Evolutionary conservation across 2,113 vertebrate species (phyloP).

Genomic region (Istiophorus platypterus): DNA sequence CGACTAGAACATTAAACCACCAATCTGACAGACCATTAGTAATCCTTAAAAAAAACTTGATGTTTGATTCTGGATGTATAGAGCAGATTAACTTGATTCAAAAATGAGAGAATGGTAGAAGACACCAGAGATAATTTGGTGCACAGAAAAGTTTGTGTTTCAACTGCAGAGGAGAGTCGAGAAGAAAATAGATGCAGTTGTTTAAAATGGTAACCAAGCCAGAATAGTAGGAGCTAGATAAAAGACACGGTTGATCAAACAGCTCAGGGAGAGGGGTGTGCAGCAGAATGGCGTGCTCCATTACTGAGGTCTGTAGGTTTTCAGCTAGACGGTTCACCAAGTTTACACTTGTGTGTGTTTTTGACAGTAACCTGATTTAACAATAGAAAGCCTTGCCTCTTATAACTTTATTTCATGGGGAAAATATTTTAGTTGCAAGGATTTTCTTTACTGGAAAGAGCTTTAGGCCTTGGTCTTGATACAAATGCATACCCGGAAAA

Average conservation of each 20-base stretch:
- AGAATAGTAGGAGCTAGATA: constrained; percentile 10
- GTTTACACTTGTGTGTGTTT: neutral
- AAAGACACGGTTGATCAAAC: constrained; percentile 18
- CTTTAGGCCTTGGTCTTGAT: neutral
- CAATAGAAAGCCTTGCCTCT: neutral
- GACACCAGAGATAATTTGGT: constrained; percentile 1
- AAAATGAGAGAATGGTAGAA: neutral
- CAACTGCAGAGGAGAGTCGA: constrained; percentile 17
- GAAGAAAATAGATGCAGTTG: constrained; percentile 2
- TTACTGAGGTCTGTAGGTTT: constrained; percentile 20
- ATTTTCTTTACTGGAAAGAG: neutral
- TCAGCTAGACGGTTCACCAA: constrained; percentile 13
- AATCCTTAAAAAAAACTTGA: constrained; percentile 6
- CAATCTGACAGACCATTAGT: constrained; percentile 13
- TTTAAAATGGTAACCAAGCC: constrained; percentile 40
- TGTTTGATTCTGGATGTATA: neutral
- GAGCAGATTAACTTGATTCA: neutral
- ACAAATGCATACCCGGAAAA: constrained; percentile 3
- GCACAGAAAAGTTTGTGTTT: neutral
- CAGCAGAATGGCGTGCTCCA: constrained; percentile 1
- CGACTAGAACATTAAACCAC: constrained; percentile 16
- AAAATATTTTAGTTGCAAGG: neutral
- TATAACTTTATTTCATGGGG: neutral
- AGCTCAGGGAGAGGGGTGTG: neutral
- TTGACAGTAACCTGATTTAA: constrained; percentile 2